Percentiles rank a stretch among this genome's conserved stretches.
Conservation (phyloP, 2,113 vertebrate genomes). For the Myotis davidii region DNA sequence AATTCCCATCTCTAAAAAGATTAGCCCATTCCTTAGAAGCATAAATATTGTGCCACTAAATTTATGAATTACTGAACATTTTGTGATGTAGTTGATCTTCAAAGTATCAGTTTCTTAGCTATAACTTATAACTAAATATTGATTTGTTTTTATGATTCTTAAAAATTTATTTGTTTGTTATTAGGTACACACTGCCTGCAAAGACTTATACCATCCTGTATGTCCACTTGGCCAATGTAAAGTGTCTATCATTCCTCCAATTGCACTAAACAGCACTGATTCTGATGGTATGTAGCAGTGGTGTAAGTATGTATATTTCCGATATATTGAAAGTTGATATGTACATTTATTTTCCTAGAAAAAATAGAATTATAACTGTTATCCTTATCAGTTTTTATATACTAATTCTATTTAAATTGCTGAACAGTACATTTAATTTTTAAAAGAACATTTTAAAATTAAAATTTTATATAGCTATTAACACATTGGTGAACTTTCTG, state of each 20-base stretch:
- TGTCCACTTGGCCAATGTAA: slow-evolving; percentile 99
- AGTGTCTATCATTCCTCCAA: slow-evolving; percentile 98
- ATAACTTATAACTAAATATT: neutral
- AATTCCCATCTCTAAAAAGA: neutral
- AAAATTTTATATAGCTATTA: neutral
- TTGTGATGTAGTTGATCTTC: neutral
- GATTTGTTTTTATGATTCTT: slow-evolving; percentile 39
- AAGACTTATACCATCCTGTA: slow-evolving; percentile 94
- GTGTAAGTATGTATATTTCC: slow-evolving; percentile 47
- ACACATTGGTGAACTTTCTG: neutral
- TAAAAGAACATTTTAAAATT: slow-evolving; percentile 27
- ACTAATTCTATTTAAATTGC: slow-evolving; percentile 60
- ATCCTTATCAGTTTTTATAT: slow-evolving; percentile 54
- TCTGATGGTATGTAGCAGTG: slow-evolving; percentile 94
- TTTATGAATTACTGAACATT: neutral
- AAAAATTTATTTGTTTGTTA: slow-evolving; percentile 71
- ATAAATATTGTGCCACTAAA: neutral
- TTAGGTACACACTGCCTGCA: slow-evolving; percentile 98
- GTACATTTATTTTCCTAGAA: slow-evolving; percentile 30
- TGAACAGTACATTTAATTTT: slow-evolving; percentile 33
- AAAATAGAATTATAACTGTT: slow-evolving; percentile 42
- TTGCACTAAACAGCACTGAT: slow-evolving; percentile 98
- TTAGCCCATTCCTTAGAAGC: neutral
- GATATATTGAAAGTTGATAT: slow-evolving; percentile 18
- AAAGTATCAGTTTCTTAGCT: neutral